Percentiles rank a stretch among this genome's conserved stretches.
Conservation (phyloP, 2,888 invertebrate genomes). For the Cerceris rybyensis region DNA sequence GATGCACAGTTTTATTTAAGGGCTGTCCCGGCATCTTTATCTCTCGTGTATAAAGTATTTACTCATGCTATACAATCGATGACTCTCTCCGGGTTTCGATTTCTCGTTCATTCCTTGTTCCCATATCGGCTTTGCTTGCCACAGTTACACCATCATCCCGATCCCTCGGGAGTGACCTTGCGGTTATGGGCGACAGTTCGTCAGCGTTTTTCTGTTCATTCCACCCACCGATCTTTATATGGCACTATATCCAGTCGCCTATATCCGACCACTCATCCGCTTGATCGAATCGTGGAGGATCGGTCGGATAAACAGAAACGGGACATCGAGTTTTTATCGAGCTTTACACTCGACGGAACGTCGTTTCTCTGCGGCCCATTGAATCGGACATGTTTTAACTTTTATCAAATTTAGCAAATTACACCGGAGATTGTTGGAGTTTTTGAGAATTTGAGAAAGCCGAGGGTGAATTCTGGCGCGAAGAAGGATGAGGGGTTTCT, state of each 20-base stretch:
- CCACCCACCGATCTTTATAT: not conserved
- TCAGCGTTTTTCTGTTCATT: slow-evolving; percentile 47
- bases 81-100: slow-evolving; percentile 22
- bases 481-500: too few relatives aligned
- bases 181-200: slow-evolving; percentile 49
- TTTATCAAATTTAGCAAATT: too few relatives aligned
- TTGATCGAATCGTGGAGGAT: slow-evolving; percentile 12
- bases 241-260: slow-evolving; percentile 11
- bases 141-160: slow-evolving; percentile 9
- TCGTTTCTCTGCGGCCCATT: too few relatives aligned
- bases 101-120: slow-evolving; percentile 45
- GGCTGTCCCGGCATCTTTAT: slow-evolving; percentile 21
- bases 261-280: slow-evolving; percentile 13
- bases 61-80: slow-evolving; percentile 9
- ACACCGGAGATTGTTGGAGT: too few relatives aligned
- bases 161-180: slow-evolving; percentile 49
- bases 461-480: too few relatives aligned
- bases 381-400: too few relatives aligned
- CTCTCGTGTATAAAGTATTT: slow-evolving; percentile 8
- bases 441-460: too few relatives aligned
- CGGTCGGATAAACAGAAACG: slow-evolving; percentile 22
- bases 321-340: slow-evolving; percentile 25
- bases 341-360: slow-evolving; percentile 1
- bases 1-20: slow-evolving; percentile 47
- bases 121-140: slow-evolving; percentile 20